A percentile compares a stretch with the other conserved stretches of the same genome.
Conservation (phyloP, 2,113 vertebrate species). For the Cygnus atratus region DNA sequence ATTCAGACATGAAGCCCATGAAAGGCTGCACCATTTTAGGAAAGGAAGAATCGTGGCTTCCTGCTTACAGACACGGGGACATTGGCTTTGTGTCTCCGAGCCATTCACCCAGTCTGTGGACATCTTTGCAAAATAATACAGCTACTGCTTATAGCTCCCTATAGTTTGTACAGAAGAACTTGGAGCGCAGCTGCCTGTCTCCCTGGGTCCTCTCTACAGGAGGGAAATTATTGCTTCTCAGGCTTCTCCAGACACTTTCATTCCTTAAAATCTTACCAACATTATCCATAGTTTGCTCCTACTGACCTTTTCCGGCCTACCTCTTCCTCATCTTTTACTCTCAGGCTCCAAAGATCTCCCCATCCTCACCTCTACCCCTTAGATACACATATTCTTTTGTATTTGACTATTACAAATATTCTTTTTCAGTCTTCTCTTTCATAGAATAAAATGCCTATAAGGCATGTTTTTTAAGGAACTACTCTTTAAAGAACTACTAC, state of each 20-base stretch:
- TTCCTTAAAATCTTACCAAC: too few species aligned
- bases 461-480: background rate
- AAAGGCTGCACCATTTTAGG: background rate
- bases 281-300: background rate
- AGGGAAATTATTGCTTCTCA: too few species aligned
- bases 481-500: background rate
- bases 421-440: background rate
- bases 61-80: background rate
- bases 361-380: background rate
- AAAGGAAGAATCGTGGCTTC: background rate
- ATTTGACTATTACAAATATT: background rate
- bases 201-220: too few species aligned
- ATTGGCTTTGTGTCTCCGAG: background rate
- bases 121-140: background rate
- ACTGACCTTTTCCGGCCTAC: background rate
- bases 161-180: background rate
- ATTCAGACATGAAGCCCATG: background rate
- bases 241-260: too few species aligned
- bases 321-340: background rate
- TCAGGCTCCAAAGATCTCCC: background rate
- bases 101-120: accelerated
- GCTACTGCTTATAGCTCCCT: background rate
- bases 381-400: background rate
- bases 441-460: background rate
- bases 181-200: background rate